A percentile compares a stretch with the other conserved stretches of the same genome.
Evolutionary conservation across 2,113 vertebrate genomes (phyloP).

Genomic region (Bubo bubo): DNA sequence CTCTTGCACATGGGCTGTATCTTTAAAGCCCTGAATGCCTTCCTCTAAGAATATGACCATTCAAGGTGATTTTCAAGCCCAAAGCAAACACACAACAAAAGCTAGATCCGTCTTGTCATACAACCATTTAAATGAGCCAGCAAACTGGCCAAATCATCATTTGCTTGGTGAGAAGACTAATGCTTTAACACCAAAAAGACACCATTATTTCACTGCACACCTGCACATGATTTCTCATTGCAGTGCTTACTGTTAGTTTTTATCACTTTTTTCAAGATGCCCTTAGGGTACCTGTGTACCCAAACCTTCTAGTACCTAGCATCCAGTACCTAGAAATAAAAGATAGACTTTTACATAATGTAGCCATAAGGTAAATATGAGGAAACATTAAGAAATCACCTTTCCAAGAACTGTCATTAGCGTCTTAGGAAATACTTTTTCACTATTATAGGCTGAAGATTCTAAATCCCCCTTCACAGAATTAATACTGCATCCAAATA

Average conservation of each 20-base stretch:
- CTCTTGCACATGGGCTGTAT: fast-evolving
- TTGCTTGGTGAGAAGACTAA: background rate
- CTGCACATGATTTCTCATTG: background rate
- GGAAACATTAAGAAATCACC: background rate
- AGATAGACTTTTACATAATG: background rate
- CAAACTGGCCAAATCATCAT: background rate
- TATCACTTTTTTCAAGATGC: background rate
- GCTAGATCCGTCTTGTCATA: background rate
- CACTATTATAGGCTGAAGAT: background rate
- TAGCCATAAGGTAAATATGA: background rate
- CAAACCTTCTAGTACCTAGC: background rate
- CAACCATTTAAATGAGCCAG: background rate
- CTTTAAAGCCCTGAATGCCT: background rate
- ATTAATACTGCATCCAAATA: background rate
- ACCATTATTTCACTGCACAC: background rate
- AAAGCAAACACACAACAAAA: background rate
- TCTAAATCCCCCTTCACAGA: background rate
- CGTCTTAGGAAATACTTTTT: background rate
- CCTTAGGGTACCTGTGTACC: background rate
- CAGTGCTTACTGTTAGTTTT: background rate
- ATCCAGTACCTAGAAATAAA: background rate
- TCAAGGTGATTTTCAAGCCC: background rate
- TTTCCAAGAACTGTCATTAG: background rate
- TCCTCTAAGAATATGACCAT: background rate
- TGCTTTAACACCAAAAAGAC: background rate